Base-by-base conservation (phyloP, 64 coral and sea anemone species). In the Porites australiensis region DNA sequence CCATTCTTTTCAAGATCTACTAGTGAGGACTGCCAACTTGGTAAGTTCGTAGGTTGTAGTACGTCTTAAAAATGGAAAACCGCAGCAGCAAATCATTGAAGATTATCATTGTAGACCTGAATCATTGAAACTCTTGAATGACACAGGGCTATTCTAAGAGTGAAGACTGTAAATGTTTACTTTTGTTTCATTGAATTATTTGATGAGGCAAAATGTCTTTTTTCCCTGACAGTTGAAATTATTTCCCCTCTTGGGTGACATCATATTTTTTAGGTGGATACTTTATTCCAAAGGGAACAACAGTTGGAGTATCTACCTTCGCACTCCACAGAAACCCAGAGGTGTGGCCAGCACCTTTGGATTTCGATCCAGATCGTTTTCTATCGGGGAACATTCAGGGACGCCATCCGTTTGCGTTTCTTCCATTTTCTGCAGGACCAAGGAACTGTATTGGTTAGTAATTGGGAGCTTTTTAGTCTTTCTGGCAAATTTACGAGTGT, bases 401-500 rank as follows among this genome's bases (percentile, higher is more conserved):
- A 79, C 68, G 90, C 47, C 79, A 92, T 72, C 83, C 92, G 10
- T 87, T 66, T 46, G 92, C 85, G 5, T 93, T 79, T 52, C 50
- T 77, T 66, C 92, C 92, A 5, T 93, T 93, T 46, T 93, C 84
- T 12, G 83, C 85, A 3, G 92, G 92, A 72, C 86, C 92, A 49
- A 64, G 84, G 60, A 93, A 93, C 85, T 93, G 84, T 37, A 37
- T 37, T 37, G 27, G 27, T 37, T 37, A 37, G 27, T 37, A 37
- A 37, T 37, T 37, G 27, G 27, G 0, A 37, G 27, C 27, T 37
- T 37, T 37, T 37, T 37, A 37, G 27, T 37, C 27, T 37, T 37
- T 37, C 27, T 37, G 27, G 27, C 27, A 37, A 37, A 37, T 37
- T 37, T 37, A 37, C 27, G 27, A 37, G 27, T 37, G 27, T 37